These are phyloP conservation scores for Hemithea aestivaria DNA, from an alignment of 2,888 invertebrate species.

Conservation along the genomic window DNA sequence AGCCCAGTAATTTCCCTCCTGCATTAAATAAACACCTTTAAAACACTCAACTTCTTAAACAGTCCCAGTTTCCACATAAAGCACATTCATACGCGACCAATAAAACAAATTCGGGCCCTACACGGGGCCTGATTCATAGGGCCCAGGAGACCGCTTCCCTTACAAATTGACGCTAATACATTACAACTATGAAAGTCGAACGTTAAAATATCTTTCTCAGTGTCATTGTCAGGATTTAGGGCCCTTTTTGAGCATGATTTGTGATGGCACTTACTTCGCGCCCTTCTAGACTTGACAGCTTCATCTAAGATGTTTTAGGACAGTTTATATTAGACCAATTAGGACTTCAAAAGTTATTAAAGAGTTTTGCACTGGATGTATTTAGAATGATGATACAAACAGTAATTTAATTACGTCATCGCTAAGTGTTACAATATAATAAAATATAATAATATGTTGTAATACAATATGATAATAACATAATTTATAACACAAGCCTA, in stretches of 20 bases:
- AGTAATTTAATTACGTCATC: too few species aligned
- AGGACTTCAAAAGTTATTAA: too few species aligned
- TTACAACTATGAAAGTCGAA: conserved; percentile 32
- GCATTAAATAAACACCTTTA: too few species aligned
- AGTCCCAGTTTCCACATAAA: conserved; percentile 7
- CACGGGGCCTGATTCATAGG: conserved; percentile 23
- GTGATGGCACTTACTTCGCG: conserved; percentile 1
- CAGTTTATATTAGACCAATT: too few species aligned
- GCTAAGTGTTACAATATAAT: too few species aligned
- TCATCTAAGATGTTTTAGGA: neutral
- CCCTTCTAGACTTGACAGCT: neutral
- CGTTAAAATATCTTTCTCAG: conserved; percentile 30
- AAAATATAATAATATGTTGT: too few species aligned
- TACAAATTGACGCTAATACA: conserved; percentile 31
- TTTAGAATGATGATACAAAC: too few species aligned
- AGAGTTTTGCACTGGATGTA: too few species aligned
- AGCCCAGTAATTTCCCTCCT: too few species aligned
- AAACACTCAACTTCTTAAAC: too few species aligned
- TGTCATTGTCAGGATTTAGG: conserved; percentile 24
- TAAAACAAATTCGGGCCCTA: conserved; percentile 12
- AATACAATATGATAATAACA: too few species aligned
- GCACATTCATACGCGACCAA: conserved; percentile 16
- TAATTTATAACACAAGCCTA: too few species aligned
- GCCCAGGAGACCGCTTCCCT: conserved; percentile 28
- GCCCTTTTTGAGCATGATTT: conserved; percentile 13